phyloP scores from a whole-genome alignment of 2,888 invertebrate species.

The Tetranychus piercei region DNA sequence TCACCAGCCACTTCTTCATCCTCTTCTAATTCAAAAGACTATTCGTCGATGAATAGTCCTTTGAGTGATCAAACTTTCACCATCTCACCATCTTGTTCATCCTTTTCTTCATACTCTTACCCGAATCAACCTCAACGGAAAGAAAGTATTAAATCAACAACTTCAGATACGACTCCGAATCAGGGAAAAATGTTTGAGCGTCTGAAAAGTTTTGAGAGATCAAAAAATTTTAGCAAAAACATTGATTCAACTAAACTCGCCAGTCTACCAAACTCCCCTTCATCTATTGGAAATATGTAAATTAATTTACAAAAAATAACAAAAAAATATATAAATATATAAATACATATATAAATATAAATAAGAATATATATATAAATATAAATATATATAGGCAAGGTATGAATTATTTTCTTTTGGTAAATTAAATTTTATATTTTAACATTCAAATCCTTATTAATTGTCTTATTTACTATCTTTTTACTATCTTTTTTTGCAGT shows the following conservation, averaged over 20 bases:
- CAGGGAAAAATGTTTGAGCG: background rate
- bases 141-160: conserved; percentile 8
- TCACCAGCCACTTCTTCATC: background rate
- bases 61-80: background rate
- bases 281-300: background rate
- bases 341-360: too few relatives aligned
- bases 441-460: too few relatives aligned
- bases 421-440: too few relatives aligned
- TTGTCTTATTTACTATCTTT: background rate
- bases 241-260: background rate
- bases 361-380: too few relatives aligned
- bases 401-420: too few relatives aligned
- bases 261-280: background rate
- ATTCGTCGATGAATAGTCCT: background rate
- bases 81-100: background rate
- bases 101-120: background rate
- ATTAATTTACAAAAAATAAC: background rate
- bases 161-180: background rate
- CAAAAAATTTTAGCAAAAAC: background rate
- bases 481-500: background rate
- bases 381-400: too few relatives aligned
- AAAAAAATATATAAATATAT: too few relatives aligned
- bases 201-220: background rate
- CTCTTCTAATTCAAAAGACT: background rate
- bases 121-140: background rate